These are phyloP conservation scores for Zaprionus ghesquierei DNA, from an alignment of 1,140 invertebrate genomes.

Conservation along the genomic window DNA sequence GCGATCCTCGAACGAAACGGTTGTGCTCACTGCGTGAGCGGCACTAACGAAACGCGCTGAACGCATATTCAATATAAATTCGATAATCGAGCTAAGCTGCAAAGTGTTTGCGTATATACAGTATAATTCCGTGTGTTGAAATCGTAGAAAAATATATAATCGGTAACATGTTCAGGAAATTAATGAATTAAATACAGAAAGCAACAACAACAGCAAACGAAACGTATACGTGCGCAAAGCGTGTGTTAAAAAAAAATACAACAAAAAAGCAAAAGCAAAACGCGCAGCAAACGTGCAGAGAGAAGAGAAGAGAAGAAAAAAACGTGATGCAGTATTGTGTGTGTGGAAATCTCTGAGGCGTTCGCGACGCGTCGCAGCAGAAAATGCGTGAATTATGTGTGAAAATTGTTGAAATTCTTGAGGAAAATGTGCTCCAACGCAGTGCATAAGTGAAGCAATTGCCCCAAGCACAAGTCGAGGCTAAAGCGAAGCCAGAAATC, in stretches of 20 bases:
- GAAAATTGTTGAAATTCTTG: conserved; percentile 66
- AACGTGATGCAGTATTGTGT: conserved; percentile 55
- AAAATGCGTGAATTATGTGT: conserved; percentile 71
- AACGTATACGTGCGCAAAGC: conserved; percentile 64
- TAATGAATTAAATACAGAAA: conserved; percentile 54
- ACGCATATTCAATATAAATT: conserved; percentile 26
- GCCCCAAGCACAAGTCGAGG: conserved; percentile 30
- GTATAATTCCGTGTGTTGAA: conserved; percentile 15
- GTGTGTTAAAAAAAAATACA: conserved; percentile 54
- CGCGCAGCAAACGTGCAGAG: conserved; percentile 30
- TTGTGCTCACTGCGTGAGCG: conserved; percentile 59
- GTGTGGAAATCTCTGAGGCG: conserved; percentile 49
- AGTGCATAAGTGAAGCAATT: conserved; percentile 34
- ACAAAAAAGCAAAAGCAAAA: conserved; percentile 33
- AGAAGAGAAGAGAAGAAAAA: conserved; percentile 46
- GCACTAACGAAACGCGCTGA: conserved; percentile 41
- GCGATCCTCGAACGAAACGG: conserved; percentile 77
- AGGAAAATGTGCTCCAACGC: conserved; percentile 58
- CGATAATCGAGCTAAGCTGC: conserved; percentile 29
- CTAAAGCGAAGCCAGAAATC: conserved; percentile 65
- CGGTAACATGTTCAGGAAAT: conserved; percentile 24
- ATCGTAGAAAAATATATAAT: conserved; percentile 3
- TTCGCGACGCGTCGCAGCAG: conserved; percentile 35
- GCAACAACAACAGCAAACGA: conserved; percentile 32
- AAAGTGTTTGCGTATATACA: conserved; percentile 27